phyloP scores from a whole-genome alignment of 2,888 invertebrate species.

The Parelbella ahira region DNA sequence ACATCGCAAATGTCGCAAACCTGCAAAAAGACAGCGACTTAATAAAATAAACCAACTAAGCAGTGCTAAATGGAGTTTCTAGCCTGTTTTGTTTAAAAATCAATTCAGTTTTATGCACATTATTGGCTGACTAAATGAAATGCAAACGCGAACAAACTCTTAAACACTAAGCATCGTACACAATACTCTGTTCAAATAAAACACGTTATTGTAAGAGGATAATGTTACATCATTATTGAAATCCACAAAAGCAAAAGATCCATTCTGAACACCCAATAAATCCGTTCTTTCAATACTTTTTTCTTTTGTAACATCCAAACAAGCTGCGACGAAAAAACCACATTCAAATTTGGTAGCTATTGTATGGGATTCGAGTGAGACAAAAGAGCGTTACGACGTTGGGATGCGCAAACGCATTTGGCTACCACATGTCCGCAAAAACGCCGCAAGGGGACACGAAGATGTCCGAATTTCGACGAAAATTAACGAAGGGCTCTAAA shows the following conservation, averaged over 20 bases:
- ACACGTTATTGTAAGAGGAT: slow-evolving; percentile 22
- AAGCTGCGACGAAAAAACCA: slow-evolving; percentile 42
- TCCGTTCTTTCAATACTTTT: slow-evolving; percentile 39
- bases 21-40: no score
- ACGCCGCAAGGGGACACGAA: slow-evolving; percentile 41
- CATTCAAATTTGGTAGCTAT: slow-evolving; percentile 46
- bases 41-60: no score
- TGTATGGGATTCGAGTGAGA: slow-evolving; percentile 38
- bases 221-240: slow-evolving; percentile 30
- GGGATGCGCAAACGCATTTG: slow-evolving; percentile 59
- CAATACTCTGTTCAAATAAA: slow-evolving; percentile 17
- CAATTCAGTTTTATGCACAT: no score
- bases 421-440: slow-evolving; percentile 63
- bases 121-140: no score
- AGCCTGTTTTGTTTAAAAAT: no score
- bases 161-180: slow-evolving; percentile 28
- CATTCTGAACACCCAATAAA: slow-evolving; percentile 35
- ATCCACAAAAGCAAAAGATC: slow-evolving; percentile 27
- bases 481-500: slow-evolving; percentile 30
- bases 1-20: slow-evolving; percentile 96
- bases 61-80: no score
- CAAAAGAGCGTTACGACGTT: slow-evolving; percentile 36
- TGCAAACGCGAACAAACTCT: no score
- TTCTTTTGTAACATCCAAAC: slow-evolving; percentile 38
- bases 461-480: slow-evolving; percentile 45